These are phyloP conservation scores for Maconellicoccus hirsutus DNA, from an alignment of 1,140 invertebrate genomes.

Conservation along the genomic window DNA sequence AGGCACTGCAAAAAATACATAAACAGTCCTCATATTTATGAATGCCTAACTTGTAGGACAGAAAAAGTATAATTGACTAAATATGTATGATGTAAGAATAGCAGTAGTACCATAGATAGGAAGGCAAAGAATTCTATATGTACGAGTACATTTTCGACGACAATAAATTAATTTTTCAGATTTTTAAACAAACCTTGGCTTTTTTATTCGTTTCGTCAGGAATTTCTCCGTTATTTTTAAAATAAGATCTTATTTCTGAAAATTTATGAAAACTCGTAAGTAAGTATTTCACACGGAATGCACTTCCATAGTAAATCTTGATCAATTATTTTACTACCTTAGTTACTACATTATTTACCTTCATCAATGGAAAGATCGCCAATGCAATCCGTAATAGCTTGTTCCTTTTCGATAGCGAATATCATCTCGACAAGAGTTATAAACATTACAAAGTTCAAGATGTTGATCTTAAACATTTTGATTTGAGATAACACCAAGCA, in stretches of 20 bases:
- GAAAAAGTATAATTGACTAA: no score
- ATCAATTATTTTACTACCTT: no score
- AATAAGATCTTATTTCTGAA: not conserved
- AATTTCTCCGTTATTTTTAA: constrained; percentile 4
- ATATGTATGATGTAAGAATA: no score
- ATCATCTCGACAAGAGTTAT: not conserved
- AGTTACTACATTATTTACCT: not conserved
- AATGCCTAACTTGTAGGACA: no score
- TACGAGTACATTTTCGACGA: not conserved
- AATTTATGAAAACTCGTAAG: not conserved
- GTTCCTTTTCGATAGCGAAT: not conserved
- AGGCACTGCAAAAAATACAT: constrained; percentile 14
- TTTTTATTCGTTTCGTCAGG: not conserved
- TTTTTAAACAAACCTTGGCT: not conserved
- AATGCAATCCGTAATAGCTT: not conserved
- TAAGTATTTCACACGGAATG: no score
- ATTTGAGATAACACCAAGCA: no score
- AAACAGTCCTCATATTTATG: no score
- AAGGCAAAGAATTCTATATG: no score
- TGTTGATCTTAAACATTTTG: not conserved
- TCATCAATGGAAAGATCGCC: not conserved
- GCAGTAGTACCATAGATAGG: no score
- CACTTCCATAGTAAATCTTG: no score
- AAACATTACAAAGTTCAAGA: not conserved
- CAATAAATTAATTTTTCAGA: not conserved